Evolutionary conservation across 2,888 invertebrate genomes (phyloP), one percentile per base, ranked within the genome.

Genomic region (Andrena praecox): DNA sequence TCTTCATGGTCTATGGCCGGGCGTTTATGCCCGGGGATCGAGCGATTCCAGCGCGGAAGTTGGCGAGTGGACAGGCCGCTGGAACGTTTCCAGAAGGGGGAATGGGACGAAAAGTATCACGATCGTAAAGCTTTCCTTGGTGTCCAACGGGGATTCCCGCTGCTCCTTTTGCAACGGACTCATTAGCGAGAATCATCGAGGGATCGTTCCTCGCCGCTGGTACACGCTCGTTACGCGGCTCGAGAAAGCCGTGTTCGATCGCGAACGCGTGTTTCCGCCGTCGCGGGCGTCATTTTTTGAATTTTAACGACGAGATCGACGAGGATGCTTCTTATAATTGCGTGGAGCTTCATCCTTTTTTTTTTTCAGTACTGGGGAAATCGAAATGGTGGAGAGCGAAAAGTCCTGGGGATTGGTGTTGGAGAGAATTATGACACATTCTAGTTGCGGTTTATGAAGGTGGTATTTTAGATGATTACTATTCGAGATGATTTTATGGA

Each of bases 1-100:
- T 89, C 89, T 89, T 90, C 85, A 89, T 89, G 85, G 69, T 62
- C 83, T 82, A 78, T 84, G 85, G 70, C 48, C 48, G 62, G 24
- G 78, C 12, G 69, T 89, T 71, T 69, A 79, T 76, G 72, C 48
- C 52, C 29, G 48, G 33, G 54, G 54, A 76, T 86, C 62, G 48
- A 59, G 48, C 24, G 69, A 60, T 59, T 56, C 56, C 24, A 42
- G n/a, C 52, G 42, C 56, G 54, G 48, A 77, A 63, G 69, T 73
- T 73, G 66, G 68, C 64, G 68, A 42, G 78, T 42, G 48, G 48
- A 20, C 63, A n/a, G 33, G 24, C 29, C 8, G 56, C 12, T 59
- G 42, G 42, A 20, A 50, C 29, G 29, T 10, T 16, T 7, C 27
- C n/a, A 48, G 4, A 16, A 48, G 29, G n/a, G 62, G 33, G 8